These are phyloP conservation scores for Tridacna crocea DNA, from an alignment of 2,888 invertebrate genomes.

Conservation along the genomic window DNA sequence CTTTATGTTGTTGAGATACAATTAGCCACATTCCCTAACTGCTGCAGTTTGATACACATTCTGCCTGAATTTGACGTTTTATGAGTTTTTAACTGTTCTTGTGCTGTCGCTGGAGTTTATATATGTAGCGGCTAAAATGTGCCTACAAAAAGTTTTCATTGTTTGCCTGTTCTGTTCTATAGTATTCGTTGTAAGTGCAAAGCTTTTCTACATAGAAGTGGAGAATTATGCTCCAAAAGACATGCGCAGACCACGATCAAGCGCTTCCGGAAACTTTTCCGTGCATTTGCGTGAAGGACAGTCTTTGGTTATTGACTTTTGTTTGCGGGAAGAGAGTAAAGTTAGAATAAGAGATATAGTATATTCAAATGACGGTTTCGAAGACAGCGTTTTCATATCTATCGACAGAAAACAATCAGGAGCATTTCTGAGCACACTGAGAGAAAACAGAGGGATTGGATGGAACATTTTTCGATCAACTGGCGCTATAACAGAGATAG, in stretches of 20 bases:
- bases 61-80: no score
- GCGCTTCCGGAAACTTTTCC: conserved; percentile 51
- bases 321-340: conserved; percentile 33
- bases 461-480: conserved; percentile 61
- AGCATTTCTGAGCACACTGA: conserved; percentile 25
- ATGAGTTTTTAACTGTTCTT: no score
- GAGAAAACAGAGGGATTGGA: conserved; percentile 44
- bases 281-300: conserved; percentile 46
- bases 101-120: no score
- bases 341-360: conserved; percentile 40
- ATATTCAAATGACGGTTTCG: conserved; percentile 57
- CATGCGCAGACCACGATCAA: conserved; percentile 49
- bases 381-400: conserved; percentile 26
- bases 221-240: conserved; percentile 43
- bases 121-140: no score
- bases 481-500: conserved; percentile 25
- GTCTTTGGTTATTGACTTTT: conserved; percentile 49
- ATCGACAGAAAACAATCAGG: conserved; percentile 43
- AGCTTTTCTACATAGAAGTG: conserved; percentile 46
- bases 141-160: neutral
- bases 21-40: no score
- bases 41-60: no score
- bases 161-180: neutral
- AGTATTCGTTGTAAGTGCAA: conserved; percentile 19
- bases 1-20: no score